A percentile compares a stretch with the other conserved stretches of the same genome.
phyloP scores from a whole-genome alignment of 1,140 invertebrate genomes.

The Manduca sexta region DNA sequence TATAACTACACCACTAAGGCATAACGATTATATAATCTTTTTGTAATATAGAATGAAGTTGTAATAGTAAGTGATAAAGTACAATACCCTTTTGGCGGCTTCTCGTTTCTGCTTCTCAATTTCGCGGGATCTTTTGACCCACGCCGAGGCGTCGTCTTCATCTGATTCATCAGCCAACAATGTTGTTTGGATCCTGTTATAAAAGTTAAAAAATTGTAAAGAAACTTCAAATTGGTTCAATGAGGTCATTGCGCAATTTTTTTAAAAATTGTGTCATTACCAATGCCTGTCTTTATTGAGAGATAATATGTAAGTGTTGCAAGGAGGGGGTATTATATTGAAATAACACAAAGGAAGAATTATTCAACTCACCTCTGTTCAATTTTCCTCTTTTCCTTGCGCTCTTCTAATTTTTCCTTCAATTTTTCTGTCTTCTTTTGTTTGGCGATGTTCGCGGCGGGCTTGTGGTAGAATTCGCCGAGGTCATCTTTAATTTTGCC shows the following conservation, averaged over 20 bases:
- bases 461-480: slow-evolving; percentile 95
- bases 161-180: slow-evolving; percentile 55
- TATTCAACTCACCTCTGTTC: slow-evolving; percentile 76
- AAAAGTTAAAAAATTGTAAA: slow-evolving; percentile 2
- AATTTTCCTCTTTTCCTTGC: slow-evolving; percentile 87
- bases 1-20: no score
- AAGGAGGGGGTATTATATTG: no score
- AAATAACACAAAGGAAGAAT: no score
- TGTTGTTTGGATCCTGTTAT: slow-evolving; percentile 48
- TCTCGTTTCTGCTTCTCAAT: slow-evolving; percentile 87
- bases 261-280: no score
- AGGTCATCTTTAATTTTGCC: slow-evolving; percentile 83
- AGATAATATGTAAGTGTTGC: no score
- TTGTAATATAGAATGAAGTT: no score
- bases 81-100: slow-evolving; percentile 86
- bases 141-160: slow-evolving; percentile 76
- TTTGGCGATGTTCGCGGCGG: slow-evolving; percentile 86
- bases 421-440: slow-evolving; percentile 88
- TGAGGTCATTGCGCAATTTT: no score
- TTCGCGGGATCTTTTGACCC: slow-evolving; percentile 88
- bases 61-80: no score
- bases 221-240: no score
- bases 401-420: slow-evolving; percentile 83
- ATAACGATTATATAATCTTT: no score
- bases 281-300: no score